Evolutionary conservation across 1,140 invertebrate genomes (phyloP).

Genomic region (Solenopsis fugax): DNA sequence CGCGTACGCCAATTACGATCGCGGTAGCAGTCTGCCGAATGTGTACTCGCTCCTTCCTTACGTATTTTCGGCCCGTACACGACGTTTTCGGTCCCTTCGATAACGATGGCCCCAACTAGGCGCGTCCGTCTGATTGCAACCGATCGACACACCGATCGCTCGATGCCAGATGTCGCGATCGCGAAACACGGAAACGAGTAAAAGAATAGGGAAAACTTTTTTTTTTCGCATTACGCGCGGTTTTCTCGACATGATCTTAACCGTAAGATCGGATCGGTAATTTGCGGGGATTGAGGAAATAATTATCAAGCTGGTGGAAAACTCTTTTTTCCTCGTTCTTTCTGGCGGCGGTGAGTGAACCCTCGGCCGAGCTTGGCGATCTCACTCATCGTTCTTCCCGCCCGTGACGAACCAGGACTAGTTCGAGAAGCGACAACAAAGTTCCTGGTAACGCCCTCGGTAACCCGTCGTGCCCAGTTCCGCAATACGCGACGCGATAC

Average conservation of each 20-base stretch:
- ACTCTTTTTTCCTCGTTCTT: constrained; percentile 2
- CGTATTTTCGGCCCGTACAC: constrained; percentile 39
- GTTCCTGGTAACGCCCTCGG: constrained; percentile 52
- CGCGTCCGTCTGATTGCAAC: background rate
- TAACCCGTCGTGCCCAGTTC: constrained; percentile 32
- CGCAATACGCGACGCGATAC: constrained; percentile 35
- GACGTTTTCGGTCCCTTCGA: constrained; percentile 12
- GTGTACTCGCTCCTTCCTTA: constrained; percentile 54
- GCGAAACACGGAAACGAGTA: background rate
- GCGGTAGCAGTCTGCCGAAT: constrained; percentile 75
- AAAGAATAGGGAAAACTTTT: background rate
- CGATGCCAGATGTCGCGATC: constrained; percentile 14
- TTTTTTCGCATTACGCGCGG: background rate
- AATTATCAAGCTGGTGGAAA: constrained; percentile 28
- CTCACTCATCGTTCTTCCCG: constrained; percentile 42
- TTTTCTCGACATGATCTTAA: background rate
- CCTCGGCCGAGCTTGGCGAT: constrained; percentile 8
- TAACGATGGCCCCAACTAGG: constrained; percentile 45
- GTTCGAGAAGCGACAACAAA: constrained; percentile 50
- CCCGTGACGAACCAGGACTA: constrained; percentile 51
- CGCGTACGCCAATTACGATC: constrained; percentile 77
- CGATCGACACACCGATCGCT: constrained; percentile 15
- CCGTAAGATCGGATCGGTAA: background rate
- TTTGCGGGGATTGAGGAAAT: constrained; percentile 24
- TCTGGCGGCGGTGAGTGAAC: background rate